Base-by-base conservation (phyloP, 2,113 vertebrate genomes). In the Theristicus caerulescens region DNA sequence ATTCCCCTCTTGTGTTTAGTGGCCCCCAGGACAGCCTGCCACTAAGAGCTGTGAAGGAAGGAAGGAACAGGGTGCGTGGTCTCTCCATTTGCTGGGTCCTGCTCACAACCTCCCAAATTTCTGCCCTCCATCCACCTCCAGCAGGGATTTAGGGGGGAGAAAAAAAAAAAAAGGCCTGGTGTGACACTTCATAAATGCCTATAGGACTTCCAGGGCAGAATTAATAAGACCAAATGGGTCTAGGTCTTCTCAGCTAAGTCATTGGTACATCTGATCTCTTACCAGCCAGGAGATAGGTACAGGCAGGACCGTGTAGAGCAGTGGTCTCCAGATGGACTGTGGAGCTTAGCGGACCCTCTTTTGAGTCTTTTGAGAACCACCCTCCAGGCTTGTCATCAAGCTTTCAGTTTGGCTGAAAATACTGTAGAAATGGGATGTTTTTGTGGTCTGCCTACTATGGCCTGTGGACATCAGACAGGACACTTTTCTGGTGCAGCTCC, bases 301-400 rank as follows among this genome's bases (percentile, higher is more conserved):
- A 55, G 24, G 7, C 74, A 61, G 36, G 5, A 3, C 44, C 2
- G 0, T 9, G 13, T 2, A 40, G 38, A 76, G 49, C 32, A 26
- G n/a, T 12, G 46, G 24, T 36, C 77, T 61, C 10, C 72, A 11
- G 20, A 26, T 3, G 31, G 51, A 5, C 16, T 7, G 13, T 32
- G 64, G n/a, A 26, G 24, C 51, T 22, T 21, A 29, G 24, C 2
- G 10, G 34, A 15, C 4, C 10, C 24, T 61, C 11, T 25, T 42
- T 42, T 42, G 27, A 64, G 27, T 21, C 24, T n/a, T 29, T 42
- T 14, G 66, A 12, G 38, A 69, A 31, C 12, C 19, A 4, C 57
- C 16, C 18, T 38, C 6, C 6, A 9, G 67, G 21, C 18, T 49
- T 42, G 6, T 10, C 49, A 40, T 31, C 19, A 57, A 18, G 54